phyloP scores from a whole-genome alignment of 2,888 invertebrate genomes.

The Polyommatus iphigenia region DNA sequence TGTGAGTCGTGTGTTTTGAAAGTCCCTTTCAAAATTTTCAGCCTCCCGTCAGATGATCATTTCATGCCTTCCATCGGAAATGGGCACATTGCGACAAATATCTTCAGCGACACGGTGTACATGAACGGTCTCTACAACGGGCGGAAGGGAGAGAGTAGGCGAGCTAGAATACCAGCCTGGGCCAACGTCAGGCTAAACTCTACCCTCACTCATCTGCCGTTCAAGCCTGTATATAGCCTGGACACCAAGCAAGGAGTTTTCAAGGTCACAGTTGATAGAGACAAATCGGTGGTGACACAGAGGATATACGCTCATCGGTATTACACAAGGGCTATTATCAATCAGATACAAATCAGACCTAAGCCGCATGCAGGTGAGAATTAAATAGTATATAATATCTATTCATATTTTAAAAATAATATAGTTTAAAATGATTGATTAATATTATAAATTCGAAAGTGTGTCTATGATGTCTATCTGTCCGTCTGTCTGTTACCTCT shows the following conservation, averaged over 20 bases:
- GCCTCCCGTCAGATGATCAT: slow-evolving; percentile 75
- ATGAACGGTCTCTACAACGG: slow-evolving; percentile 83
- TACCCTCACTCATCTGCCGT: slow-evolving; percentile 61
- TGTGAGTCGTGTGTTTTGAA: no score
- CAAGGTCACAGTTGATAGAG: slow-evolving; percentile 70
- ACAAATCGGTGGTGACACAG: slow-evolving; percentile 71
- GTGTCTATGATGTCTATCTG: no score
- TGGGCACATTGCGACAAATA: slow-evolving; percentile 80
- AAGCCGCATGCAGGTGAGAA: slow-evolving; percentile 64
- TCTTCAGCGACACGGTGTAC: slow-evolving; percentile 80
- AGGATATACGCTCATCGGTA: slow-evolving; percentile 72
- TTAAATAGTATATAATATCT: not conserved
- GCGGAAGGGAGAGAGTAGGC: slow-evolving; percentile 74
- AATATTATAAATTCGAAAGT: no score
- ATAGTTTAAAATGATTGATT: no score
- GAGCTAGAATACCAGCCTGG: slow-evolving; percentile 82
- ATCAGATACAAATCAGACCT: slow-evolving; percentile 71
- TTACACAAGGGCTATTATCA: slow-evolving; percentile 73
- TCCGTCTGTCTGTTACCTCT: no score
- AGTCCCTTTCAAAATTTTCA: no score
- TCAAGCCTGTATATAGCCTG: slow-evolving; percentile 67
- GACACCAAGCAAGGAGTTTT: slow-evolving; percentile 72
- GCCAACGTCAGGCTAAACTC: slow-evolving; percentile 76
- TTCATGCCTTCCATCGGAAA: slow-evolving; percentile 82
- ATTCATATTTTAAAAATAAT: no score